Evolutionary conservation across 2,888 invertebrate genomes (phyloP).

Genomic region (Cephus rjabovi): DNA sequence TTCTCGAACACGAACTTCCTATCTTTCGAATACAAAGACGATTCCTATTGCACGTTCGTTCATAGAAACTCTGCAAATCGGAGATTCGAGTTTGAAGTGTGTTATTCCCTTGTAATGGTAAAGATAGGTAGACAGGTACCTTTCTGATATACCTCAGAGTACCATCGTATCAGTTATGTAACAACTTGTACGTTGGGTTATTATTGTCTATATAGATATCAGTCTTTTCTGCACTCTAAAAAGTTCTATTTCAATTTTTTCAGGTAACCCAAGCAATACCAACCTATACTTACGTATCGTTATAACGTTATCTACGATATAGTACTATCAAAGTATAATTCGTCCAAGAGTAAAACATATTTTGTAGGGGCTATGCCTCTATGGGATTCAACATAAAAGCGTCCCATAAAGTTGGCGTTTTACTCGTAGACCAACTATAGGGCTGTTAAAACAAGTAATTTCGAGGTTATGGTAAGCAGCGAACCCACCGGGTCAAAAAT

Average conservation of each 20-base stretch:
- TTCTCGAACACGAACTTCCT: not conserved
- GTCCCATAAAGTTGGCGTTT: not conserved
- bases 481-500: not conserved
- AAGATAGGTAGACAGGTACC: not conserved
- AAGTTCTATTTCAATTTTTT: not conserved
- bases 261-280: not conserved
- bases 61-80: not conserved
- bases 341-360: not conserved
- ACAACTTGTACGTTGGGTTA: not conserved
- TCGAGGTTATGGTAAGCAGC: not conserved
- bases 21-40: not conserved
- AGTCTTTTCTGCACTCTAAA: not conserved
- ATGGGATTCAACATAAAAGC: not conserved
- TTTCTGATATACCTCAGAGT: not conserved
- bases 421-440: not conserved
- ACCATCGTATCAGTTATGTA: not conserved
- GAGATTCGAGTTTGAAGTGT: not conserved
- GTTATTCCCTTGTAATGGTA: not conserved
- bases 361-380: not conserved
- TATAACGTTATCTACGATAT: not conserved
- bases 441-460: not conserved
- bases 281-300: not conserved
- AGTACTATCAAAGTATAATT: not conserved
- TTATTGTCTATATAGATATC: not conserved
- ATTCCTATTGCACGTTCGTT: not conserved